Percentiles rank a stretch among this genome's conserved stretches.
These are phyloP conservation scores for Ormyrus rosae DNA, from an alignment of 2,888 invertebrate species.

Conservation along the genomic window DNA sequence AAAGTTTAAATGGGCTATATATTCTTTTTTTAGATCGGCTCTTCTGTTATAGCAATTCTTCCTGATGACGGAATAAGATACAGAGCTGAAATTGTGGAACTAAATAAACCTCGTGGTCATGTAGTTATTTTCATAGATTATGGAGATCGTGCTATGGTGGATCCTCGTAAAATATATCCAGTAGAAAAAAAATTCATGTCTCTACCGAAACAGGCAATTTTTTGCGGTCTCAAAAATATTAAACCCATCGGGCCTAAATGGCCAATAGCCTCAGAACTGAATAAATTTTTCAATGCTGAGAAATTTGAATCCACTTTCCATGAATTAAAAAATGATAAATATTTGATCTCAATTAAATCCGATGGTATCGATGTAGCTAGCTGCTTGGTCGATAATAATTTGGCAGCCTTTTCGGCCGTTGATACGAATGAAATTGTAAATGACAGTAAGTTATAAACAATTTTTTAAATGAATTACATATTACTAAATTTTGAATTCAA, in stretches of 20 bases:
- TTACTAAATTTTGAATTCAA: too few species aligned
- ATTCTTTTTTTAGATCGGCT: slow-evolving; percentile 77
- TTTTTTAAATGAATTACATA: not conserved
- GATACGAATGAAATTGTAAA: not conserved
- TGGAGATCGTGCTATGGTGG: slow-evolving; percentile 83
- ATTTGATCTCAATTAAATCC: slow-evolving; percentile 77
- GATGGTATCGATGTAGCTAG: slow-evolving; percentile 77
- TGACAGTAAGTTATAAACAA: slow-evolving; percentile 9
- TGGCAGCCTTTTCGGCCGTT: slow-evolving; percentile 69
- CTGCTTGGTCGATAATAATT: slow-evolving; percentile 76
- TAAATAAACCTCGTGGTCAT: slow-evolving; percentile 79
- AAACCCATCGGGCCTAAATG: slow-evolving; percentile 79
- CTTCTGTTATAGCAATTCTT: slow-evolving; percentile 83
- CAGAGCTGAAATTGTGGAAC: slow-evolving; percentile 80
- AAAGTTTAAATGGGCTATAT: not conserved
- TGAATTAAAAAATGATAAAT: slow-evolving; percentile 76
- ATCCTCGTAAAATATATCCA: slow-evolving; percentile 82
- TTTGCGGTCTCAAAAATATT: slow-evolving; percentile 82
- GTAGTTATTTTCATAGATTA: slow-evolving; percentile 86
- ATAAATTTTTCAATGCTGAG: slow-evolving; percentile 79
- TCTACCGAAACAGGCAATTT: slow-evolving; percentile 84
- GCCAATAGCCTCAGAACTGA: slow-evolving; percentile 77
- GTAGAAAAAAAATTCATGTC: slow-evolving; percentile 82
- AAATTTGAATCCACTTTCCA: slow-evolving; percentile 80
- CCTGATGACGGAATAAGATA: slow-evolving; percentile 85